Evolutionary conservation across 2,797 vertebrate genomes (phyloP), one percentile per base, ranked within the genome.

Genomic region (Xiphorhynchus erythropygius): DNA sequence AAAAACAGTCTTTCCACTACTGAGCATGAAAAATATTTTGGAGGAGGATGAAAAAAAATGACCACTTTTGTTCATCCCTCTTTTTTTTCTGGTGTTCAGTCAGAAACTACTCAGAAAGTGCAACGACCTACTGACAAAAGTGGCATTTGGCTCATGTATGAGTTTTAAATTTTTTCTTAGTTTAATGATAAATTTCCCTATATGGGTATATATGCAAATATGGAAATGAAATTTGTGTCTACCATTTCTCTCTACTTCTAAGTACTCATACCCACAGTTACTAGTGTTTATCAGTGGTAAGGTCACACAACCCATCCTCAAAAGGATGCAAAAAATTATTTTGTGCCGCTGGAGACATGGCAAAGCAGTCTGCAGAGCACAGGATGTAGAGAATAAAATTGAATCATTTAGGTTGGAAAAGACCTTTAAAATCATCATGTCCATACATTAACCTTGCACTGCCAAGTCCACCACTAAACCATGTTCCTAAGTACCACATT

Each of bases 51-150:
- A n/a, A 32, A 56, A 84, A 86, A 70, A 13, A 89, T 83, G 44
- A 89, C 30, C 37, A n/a, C 60, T 94, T 39, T 52, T 64, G 28
- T 59, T 90, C n/a, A 68, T 62, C 32, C 18, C n/a, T 83, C n/a
- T 80, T 12, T 37, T 81, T 19, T 55, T 75, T 81, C 35, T 55
- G 8, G n/a, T 56, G 74, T 71, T 28, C 47, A 91, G 44, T 46
- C 11, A 87, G 52, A 92, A 91, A 85, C 44, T 78, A 86, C 14
- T 27, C n/a, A 64, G 24, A 78, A 79, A 22, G 49, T 67, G 77
- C 91, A 88, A 67, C 5, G 10, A 81, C 25, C 91, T 84, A 83
- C 13, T 73, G 35, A 30, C 10, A 50, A 41, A 78, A 83, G 35
- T 52, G 19, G n/a, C 19, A 84, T 52, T 60, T 78, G 6, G 10